These are phyloP conservation scores for Botia almorhae DNA, from an alignment of 2,797 vertebrate species.

Conservation along the genomic window DNA sequence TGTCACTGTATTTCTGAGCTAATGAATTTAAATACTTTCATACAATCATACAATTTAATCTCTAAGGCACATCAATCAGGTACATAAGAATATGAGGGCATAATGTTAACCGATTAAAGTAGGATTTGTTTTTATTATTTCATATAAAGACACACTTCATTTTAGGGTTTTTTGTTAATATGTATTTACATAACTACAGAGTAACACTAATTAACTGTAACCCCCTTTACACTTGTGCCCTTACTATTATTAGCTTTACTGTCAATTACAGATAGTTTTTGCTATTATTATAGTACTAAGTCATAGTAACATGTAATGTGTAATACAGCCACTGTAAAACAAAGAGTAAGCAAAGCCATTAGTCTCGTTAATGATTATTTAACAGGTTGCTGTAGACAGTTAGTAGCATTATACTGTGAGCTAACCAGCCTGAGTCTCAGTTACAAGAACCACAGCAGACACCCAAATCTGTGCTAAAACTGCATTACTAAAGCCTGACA, in stretches of 20 bases:
- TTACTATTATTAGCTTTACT: not conserved
- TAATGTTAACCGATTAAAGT: not conserved
- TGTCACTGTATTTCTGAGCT: too few relatives aligned
- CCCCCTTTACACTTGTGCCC: too few relatives aligned
- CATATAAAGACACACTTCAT: not conserved
- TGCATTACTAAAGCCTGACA: constrained; percentile 38
- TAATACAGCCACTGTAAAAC: not conserved
- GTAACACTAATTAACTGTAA: too few relatives aligned
- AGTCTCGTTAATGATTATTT: not conserved
- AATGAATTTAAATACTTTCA: too few relatives aligned
- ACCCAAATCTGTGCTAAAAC: constrained; percentile 35
- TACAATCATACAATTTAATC: too few relatives aligned
- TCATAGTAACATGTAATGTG: not conserved
- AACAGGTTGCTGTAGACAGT: not conserved
- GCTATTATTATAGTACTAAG: not conserved
- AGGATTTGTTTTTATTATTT: not conserved
- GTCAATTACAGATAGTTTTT: not conserved
- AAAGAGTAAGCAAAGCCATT: not conserved
- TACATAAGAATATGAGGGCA: not conserved
- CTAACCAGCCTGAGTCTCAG: constrained; percentile 16
- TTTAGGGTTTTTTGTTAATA: not conserved
- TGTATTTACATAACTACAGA: too few relatives aligned
- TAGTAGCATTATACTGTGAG: constrained; percentile 7
- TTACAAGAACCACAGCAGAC: constrained; percentile 32
- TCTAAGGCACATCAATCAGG: not conserved